Evolutionary conservation across 2,113 vertebrate genomes (phyloP), one percentile per base, ranked within the genome.

Genomic region (Neoarius graeffei): DNA sequence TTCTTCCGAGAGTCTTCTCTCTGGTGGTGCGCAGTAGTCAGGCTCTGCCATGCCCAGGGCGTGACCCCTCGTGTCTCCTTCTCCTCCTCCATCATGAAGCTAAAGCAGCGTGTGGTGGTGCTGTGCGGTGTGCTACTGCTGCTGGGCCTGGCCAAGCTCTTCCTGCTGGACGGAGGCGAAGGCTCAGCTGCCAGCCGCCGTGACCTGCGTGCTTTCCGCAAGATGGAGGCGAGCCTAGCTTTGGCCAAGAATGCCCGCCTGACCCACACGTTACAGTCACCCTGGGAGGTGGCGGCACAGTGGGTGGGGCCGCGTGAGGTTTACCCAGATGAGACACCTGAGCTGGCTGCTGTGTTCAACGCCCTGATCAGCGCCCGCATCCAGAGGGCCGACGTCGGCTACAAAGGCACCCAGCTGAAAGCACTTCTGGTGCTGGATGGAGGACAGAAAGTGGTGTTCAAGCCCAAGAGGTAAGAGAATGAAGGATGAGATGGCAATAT

Each of bases 241-340:
- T 92, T 99, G 52, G 96, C 96, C 56, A 95, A 97, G 85, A 96
- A 96, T 0, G 97, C 98, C 7, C 96, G 95, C 1, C 96, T 99
- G 57, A 96, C 97, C 30, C 97, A 99, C 88, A 99, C 98, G 0
- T 92, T 99, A 80, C 98, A 99, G 93, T 99, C 98, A 42, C 98
- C 98, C 0, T 99, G 98, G 98, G 98, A 99, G 93, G 98, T 99
- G 89, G 98, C 98, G 0, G 96, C 97, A 48, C 98, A 99, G 23
- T 99, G 98, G 98, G 98, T 99, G 74, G 97, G 99, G 81, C 98
- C 98, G 0, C 96, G 98, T 5, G 98, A 99, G 93, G 98, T 99
- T 64, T 99, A 98, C 89, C 98, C 98, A 0, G 98, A 99, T 89
- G 98, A 99, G 89, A 99, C 98, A 0, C 98, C 98, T 0, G 98